Conservation (phyloP, 2,888 invertebrate species). For the Epinotia bilunana region DNA sequence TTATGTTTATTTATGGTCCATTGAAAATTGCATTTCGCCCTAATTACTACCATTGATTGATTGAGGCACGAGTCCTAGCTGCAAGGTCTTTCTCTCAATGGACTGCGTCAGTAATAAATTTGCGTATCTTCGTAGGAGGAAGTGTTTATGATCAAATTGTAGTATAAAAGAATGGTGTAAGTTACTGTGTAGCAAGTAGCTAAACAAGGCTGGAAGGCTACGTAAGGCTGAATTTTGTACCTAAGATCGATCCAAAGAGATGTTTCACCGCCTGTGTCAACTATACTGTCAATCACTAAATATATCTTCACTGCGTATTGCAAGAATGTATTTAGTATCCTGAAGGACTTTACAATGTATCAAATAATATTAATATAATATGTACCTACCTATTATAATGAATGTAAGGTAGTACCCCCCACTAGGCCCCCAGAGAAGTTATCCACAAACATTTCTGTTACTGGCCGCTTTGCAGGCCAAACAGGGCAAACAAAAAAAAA, state of each 20-base stretch:
- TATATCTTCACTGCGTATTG: background rate
- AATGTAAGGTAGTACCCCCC: too few relatives aligned
- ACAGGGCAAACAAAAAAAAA: too few relatives aligned
- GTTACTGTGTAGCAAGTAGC: background rate
- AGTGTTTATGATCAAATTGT: background rate
- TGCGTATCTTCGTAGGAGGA: background rate
- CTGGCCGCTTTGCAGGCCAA: too few relatives aligned
- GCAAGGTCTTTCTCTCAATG: background rate
- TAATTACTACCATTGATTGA: conserved; percentile 19
- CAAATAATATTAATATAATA: too few relatives aligned
- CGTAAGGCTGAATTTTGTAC: background rate
- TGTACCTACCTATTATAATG: too few relatives aligned
- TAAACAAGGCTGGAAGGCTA: background rate
- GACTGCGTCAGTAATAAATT: background rate
- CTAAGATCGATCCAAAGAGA: background rate
- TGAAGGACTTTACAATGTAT: too few relatives aligned
- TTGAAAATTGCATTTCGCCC: conserved; percentile 16
- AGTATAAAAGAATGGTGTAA: background rate
- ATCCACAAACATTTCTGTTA: too few relatives aligned
- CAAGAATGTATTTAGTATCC: background rate
- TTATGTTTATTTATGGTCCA: conserved; percentile 24
- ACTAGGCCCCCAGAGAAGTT: too few relatives aligned
- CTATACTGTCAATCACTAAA: too few relatives aligned
- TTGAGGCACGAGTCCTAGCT: background rate
- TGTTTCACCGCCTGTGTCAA: background rate